Evolutionary conservation across 2,797 vertebrate genomes (phyloP).

Genomic region (Phrynocephalus guinanensis): DNA sequence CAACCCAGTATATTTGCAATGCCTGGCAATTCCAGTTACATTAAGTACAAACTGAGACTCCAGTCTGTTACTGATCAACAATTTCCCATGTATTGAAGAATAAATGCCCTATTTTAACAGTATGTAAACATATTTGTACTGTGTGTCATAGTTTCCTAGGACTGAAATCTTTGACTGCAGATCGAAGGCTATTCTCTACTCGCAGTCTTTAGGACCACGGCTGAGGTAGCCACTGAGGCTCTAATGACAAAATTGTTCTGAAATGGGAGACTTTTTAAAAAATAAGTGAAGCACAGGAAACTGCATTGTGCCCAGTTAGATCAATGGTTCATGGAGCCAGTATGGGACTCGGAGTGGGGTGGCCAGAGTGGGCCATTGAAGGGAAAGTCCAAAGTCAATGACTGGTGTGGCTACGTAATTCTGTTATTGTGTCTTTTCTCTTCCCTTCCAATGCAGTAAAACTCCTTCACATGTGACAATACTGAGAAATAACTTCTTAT

Average conservation of each 20-base stretch:
- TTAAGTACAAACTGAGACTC: not conserved
- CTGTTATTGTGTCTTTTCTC: too few relatives aligned
- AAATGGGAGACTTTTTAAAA: not conserved
- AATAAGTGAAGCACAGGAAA: not conserved
- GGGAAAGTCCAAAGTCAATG: too few relatives aligned
- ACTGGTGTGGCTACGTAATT: too few relatives aligned
- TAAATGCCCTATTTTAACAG: not conserved
- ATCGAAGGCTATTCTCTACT: too few relatives aligned
- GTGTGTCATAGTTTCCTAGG: not conserved
- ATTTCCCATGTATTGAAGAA: not conserved
- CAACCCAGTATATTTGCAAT: not conserved
- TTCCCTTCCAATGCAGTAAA: too few relatives aligned
- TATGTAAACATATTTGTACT: not conserved
- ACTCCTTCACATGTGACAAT: too few relatives aligned
- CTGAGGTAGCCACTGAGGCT: too few relatives aligned
- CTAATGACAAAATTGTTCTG: too few relatives aligned
- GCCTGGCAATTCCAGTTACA: conserved; percentile 11
- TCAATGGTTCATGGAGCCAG: not conserved
- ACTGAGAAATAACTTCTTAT: too few relatives aligned
- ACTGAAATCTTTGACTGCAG: not conserved
- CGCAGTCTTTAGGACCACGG: too few relatives aligned
- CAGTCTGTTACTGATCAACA: not conserved
- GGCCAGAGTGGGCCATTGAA: too few relatives aligned
- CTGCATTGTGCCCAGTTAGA: not conserved
- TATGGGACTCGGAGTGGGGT: too few relatives aligned